Conservation (phyloP, 2,797 vertebrate species). For the Danio jaintianensis region DNA sequence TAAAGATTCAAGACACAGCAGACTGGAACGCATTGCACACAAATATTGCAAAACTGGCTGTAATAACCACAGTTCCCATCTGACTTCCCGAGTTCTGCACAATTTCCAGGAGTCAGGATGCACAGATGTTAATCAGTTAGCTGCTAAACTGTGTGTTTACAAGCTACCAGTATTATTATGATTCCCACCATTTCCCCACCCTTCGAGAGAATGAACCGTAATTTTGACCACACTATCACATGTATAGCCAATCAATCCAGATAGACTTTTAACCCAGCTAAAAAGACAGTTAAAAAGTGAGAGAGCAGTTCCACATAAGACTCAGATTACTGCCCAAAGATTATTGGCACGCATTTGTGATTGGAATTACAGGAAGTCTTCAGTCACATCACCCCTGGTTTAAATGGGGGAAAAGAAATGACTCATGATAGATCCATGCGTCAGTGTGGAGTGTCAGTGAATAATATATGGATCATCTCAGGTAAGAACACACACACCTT, state of each 20-base stretch:
- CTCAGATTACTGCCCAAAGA: not conserved
- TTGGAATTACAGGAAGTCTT: not conserved
- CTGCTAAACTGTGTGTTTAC: slow-evolving; percentile 1
- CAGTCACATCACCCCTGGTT: not conserved
- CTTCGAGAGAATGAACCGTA: not conserved
- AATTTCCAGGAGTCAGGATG: slow-evolving; percentile 23
- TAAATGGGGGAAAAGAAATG: not conserved
- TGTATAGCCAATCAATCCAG: slow-evolving; percentile 2
- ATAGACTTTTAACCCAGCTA: not conserved
- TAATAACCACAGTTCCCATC: slow-evolving; percentile 1
- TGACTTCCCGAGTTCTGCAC: not conserved
- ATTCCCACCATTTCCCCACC: not conserved
- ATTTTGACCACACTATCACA: not conserved
- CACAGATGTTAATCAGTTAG: not conserved
- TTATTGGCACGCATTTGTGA: not conserved
- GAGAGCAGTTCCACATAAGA: not conserved
- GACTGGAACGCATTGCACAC: not conserved
- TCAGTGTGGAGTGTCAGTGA: not conserved
- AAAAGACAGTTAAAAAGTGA: not conserved
- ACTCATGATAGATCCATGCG: slow-evolving; percentile 9
- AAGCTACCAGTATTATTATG: not conserved
- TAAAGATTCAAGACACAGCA: too few species aligned
- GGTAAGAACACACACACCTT: slow-evolving; percentile 6
- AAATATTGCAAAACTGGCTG: not conserved
- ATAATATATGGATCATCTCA: slow-evolving; percentile 34